Evolutionary conservation across 1,140 invertebrate genomes (phyloP).

Genomic region (Atta colombica): DNA sequence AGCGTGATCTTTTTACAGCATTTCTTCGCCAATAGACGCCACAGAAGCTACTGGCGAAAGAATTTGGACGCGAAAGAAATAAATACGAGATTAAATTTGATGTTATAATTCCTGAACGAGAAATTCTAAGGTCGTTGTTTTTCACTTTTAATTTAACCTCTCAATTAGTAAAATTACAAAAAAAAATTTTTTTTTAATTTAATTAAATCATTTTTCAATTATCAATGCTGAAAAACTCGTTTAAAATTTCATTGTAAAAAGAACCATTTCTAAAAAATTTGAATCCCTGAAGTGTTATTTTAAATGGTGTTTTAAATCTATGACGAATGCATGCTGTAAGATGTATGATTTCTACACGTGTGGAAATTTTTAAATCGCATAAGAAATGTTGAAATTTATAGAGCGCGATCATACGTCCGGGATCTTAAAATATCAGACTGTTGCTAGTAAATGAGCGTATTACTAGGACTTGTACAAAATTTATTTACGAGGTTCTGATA

Average conservation of each 20-base stretch:
- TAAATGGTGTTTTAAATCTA: not conserved
- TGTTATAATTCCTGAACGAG: too few species aligned
- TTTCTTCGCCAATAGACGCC: slow-evolving; percentile 5
- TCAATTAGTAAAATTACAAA: not conserved
- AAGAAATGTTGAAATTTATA: slow-evolving; percentile 34
- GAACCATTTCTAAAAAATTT: not conserved
- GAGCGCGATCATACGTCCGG: not conserved
- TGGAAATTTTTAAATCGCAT: slow-evolving; percentile 33
- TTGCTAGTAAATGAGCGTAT: too few species aligned
- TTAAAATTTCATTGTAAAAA: not conserved
- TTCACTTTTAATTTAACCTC: too few species aligned
- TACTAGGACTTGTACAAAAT: too few species aligned
- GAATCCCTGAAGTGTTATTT: not conserved
- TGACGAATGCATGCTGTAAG: not conserved
- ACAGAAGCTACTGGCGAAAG: not conserved
- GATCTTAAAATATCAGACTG: too few species aligned
- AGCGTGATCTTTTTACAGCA: not conserved
- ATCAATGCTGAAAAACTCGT: not conserved
- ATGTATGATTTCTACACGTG: slow-evolving; percentile 7
- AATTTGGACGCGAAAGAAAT: not conserved
- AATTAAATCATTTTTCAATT: not conserved
- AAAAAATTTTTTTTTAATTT: not conserved
- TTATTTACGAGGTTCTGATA: too few species aligned
- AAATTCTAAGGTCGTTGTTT: too few species aligned
- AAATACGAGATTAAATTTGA: not conserved